A percentile compares a stretch with the other conserved stretches of the same genome.
These are phyloP conservation scores for Patella pellucida DNA, from an alignment of 2,888 invertebrate genomes.

Conservation along the genomic window DNA sequence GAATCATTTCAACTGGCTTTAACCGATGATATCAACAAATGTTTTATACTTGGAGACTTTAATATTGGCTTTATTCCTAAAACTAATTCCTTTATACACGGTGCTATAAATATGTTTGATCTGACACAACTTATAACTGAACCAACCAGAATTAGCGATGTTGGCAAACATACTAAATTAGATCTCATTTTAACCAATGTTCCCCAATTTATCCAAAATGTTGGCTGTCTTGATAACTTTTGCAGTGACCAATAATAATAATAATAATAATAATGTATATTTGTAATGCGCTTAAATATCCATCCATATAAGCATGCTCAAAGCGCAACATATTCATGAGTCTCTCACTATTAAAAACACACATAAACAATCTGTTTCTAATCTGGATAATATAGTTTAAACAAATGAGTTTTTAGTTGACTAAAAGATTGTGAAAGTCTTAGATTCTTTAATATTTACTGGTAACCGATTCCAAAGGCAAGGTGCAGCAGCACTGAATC, in stretches of 20 bases:
- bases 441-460: too few relatives aligned
- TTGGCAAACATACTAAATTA: neutral
- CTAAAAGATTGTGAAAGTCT: too few relatives aligned
- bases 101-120: neutral
- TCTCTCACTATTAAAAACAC: too few relatives aligned
- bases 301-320: too few relatives aligned
- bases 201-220: neutral
- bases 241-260: conserved; percentile 6
- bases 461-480: too few relatives aligned
- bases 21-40: neutral
- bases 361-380: too few relatives aligned
- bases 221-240: neutral
- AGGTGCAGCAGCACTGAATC: too few relatives aligned
- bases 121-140: conserved; percentile 15
- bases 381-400: too few relatives aligned
- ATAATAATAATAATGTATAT: too few relatives aligned
- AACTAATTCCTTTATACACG: neutral
- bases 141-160: conserved; percentile 14
- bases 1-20: neutral
- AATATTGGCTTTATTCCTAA: neutral
- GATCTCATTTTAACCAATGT: conserved; percentile 13
- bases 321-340: too few relatives aligned
- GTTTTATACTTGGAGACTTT: conserved; percentile 1
- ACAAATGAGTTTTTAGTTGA: too few relatives aligned
- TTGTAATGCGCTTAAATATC: too few relatives aligned